Conservation (phyloP, 2,113 vertebrate genomes). For the Siniperca chuatsi region DNA sequence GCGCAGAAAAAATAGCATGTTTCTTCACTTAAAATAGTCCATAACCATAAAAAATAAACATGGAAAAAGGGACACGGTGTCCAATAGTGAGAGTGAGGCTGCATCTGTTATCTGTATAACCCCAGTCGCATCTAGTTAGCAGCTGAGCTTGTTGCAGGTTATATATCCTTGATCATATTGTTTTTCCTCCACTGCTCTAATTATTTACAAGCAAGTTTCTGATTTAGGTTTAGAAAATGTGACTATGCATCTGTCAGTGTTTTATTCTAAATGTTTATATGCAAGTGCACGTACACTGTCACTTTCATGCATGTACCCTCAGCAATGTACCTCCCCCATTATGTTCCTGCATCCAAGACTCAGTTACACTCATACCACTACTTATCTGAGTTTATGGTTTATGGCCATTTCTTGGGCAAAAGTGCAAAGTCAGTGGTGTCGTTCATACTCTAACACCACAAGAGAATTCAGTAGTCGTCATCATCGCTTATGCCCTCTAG, state of each 20-base stretch:
- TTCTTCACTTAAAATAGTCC: neutral
- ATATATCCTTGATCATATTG: neutral
- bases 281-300: no score
- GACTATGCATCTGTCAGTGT: neutral
- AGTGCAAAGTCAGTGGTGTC: neutral
- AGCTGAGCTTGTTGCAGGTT: neutral
- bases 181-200: neutral
- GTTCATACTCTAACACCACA: neutral
- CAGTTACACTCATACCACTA: neutral
- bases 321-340: no score
- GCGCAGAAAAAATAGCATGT: neutral
- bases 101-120: neutral
- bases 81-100: neutral
- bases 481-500: conserved; percentile 31
- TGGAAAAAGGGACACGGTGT: neutral
- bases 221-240: neutral
- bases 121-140: neutral
- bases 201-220: neutral
- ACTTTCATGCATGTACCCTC: neutral
- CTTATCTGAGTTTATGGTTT: neutral
- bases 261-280: neutral
- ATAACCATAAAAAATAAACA: neutral
- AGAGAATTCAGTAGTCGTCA: conserved; percentile 2
- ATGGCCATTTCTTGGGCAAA: neutral
- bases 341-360: neutral